Percentiles rank a stretch among this genome's conserved stretches.
phyloP scores from a whole-genome alignment of 2,888 invertebrate species.

The Nomada fabriciana region DNA sequence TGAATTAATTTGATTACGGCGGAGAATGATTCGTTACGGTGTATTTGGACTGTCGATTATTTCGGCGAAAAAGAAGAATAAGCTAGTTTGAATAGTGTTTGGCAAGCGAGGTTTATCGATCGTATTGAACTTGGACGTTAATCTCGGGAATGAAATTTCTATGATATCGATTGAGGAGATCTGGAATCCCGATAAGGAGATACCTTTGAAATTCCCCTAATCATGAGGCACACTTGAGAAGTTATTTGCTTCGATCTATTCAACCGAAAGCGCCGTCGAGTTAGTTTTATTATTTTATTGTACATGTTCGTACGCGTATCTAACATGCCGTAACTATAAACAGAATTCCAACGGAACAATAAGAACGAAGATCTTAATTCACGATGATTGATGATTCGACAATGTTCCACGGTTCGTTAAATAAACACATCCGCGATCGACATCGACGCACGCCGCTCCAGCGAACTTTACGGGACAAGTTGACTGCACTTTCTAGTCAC shows the following conservation, averaged over 20 bases:
- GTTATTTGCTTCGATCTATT: not conserved
- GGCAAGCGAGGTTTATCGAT: not conserved
- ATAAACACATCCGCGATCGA: constrained; percentile 21
- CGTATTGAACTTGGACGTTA: not conserved
- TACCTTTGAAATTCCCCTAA: not conserved
- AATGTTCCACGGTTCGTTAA: constrained; percentile 8
- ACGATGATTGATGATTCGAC: constrained; percentile 16
- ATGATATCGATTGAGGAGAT: not conserved
- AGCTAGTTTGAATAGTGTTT: not conserved
- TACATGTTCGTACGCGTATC: not conserved
- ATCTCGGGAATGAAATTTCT: not conserved
- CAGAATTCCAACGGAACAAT: not conserved
- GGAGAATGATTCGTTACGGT: no score
- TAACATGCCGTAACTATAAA: not conserved
- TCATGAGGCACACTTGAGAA: not conserved
- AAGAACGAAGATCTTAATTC: not conserved
- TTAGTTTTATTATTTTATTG: no score
- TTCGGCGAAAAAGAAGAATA: not conserved
- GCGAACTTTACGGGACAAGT: constrained; percentile 48
- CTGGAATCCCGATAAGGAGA: not conserved
- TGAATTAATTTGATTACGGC: not conserved
- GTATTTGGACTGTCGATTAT: not conserved
- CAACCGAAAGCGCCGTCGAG: not conserved
- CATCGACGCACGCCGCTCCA: constrained; percentile 19
- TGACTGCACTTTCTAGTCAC: constrained; percentile 56